Evolutionary conservation across 2,888 invertebrate genomes (phyloP), one percentile per base, ranked within the genome.

Genomic region (Agrilus biguttatus): DNA sequence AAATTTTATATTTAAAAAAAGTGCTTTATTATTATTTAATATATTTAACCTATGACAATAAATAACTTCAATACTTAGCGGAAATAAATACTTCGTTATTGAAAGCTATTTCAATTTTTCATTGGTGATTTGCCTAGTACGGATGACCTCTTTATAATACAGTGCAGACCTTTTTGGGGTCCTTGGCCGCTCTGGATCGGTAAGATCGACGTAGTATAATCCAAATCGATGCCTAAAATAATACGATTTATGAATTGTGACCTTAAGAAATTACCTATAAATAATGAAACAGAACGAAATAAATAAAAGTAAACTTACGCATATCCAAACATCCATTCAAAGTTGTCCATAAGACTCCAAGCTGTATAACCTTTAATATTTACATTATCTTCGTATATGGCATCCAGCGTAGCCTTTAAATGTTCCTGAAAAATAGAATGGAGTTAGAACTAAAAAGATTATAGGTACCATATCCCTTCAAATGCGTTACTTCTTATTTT

Each of bases 281-380:
- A 21, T 21, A 21, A 21, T 21, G 5, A 21, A 21, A 21, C 5
- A 21, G 21, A 21, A 8, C 2, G 10, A 28, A 5, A 28, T 2
- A 8, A 14, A 8, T 36, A 3, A 14, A 13, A 36, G 8, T 2
- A 33, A 36, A 72, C 77, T 75, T 69, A 79, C 73, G 73, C 72
- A 55, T 71, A 84, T 21, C 84, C 85, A 32, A 71, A 68, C 47
- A 69, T 70, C 83, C 84, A 86, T 59, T 86, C 84, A 57, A 78
- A 83, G 56, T 81, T 81, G 53, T 87, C 86, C 59, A 85, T 68
- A 8, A 87, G 62, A 47, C 78, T 78, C 83, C 83, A 84, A 42
- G 76, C 74, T 0, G 78, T 73, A 55, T 83, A 86, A 0, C 78
- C 83, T 2, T 66, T 54, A 1, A 78, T 67, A 10, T 19, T 40